These are phyloP conservation scores for Chrysolina haemoptera DNA, from an alignment of 2,888 invertebrate genomes.

Conservation along the genomic window DNA sequence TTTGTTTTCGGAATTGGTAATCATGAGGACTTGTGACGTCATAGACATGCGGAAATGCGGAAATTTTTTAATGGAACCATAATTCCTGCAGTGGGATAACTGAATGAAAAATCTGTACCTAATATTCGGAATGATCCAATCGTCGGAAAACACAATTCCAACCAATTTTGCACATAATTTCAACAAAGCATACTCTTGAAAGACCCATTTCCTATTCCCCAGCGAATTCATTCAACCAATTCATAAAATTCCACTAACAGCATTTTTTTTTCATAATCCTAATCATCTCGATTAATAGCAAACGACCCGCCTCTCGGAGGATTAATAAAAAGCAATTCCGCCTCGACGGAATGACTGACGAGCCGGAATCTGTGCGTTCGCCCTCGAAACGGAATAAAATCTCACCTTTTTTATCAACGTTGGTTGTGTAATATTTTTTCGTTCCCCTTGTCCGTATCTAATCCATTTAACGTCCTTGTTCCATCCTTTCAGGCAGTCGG, in stretches of 20 bases:
- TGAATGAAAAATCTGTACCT: too few species aligned
- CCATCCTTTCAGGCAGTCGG: slow-evolving; percentile 60
- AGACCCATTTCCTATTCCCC: too few species aligned
- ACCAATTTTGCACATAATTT: too few species aligned
- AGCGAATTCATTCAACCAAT: too few species aligned
- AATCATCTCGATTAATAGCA: slow-evolving; percentile 33
- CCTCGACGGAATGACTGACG: slow-evolving; percentile 43
- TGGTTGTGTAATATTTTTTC: slow-evolving; percentile 67
- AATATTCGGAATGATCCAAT: too few species aligned
- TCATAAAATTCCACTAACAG: not conserved
- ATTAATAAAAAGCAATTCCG: slow-evolving; percentile 41
- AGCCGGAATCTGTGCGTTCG: slow-evolving; percentile 38
- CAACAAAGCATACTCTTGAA: too few species aligned
- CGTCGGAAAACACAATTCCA: too few species aligned
- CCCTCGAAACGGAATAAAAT: slow-evolving; percentile 43
- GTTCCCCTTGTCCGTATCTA: slow-evolving; percentile 66
- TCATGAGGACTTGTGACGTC: too few species aligned
- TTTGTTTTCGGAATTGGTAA: too few species aligned
- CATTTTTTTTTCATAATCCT: slow-evolving; percentile 14
- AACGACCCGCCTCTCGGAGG: slow-evolving; percentile 31
- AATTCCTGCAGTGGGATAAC: too few species aligned
- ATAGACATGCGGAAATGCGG: too few species aligned
- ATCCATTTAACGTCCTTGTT: slow-evolving; percentile 64
- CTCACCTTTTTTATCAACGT: slow-evolving; percentile 51
- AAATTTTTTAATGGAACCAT: too few species aligned